These are phyloP conservation scores for Asbolus verrucosus DNA, from an alignment of 1,140 invertebrate species.

Conservation along the genomic window DNA sequence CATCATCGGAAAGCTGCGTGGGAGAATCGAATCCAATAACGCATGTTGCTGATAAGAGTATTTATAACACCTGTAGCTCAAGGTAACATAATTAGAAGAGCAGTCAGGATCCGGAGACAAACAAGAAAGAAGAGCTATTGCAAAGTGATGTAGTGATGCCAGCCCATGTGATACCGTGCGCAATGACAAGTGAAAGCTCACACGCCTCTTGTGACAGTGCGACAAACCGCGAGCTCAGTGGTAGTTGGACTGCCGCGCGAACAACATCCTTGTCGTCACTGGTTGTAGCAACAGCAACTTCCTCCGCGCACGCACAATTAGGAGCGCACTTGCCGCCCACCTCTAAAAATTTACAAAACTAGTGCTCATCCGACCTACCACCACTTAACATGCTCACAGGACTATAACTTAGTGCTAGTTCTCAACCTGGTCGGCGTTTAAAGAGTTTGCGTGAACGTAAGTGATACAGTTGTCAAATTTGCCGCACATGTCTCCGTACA, in stretches of 20 bases:
- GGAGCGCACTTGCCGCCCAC: constrained; percentile 33
- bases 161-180: constrained; percentile 40
- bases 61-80: constrained; percentile 16
- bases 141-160: constrained; percentile 40
- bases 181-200: constrained; percentile 60
- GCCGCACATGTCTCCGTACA: constrained; percentile 40
- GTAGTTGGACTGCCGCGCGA: constrained; percentile 58
- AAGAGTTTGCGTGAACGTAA: constrained; percentile 16
- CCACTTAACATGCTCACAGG: constrained; percentile 32
- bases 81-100: constrained; percentile 2
- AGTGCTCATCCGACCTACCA: constrained; percentile 26
- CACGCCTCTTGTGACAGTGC: constrained; percentile 62
- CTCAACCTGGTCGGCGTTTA: background rate
- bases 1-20: constrained; percentile 8
- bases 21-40: constrained; percentile 21
- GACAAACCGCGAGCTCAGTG: constrained; percentile 62
- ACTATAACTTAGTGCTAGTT: constrained; percentile 19
- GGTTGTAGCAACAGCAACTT: constrained; percentile 32
- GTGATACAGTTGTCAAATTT: constrained; percentile 27
- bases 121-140: too few species aligned
- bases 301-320: constrained; percentile 37
- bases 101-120: background rate
- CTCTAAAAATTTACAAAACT: constrained; percentile 36
- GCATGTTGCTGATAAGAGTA: constrained; percentile 15
- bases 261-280: constrained; percentile 49